Evolutionary conservation across 2,888 invertebrate species (phyloP).

Genomic region (Cryptocephalus moraei): DNA sequence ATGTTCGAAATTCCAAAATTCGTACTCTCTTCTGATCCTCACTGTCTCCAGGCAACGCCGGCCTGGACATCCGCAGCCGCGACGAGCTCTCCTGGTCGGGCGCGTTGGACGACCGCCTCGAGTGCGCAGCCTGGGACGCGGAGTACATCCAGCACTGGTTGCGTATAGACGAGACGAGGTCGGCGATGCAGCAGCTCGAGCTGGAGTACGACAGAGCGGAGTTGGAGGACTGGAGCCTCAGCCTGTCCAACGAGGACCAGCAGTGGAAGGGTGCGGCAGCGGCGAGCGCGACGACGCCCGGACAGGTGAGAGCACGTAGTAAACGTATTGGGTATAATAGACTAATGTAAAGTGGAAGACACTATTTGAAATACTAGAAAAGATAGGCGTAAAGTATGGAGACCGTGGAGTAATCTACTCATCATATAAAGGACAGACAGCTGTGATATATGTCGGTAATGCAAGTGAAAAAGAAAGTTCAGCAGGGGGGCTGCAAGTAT

Average conservation of each 20-base stretch:
- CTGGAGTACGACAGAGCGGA: conserved; percentile 67
- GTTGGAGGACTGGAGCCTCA: conserved; percentile 70
- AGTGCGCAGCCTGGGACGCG: conserved; percentile 54
- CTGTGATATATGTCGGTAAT: no score
- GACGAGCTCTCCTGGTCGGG: conserved; percentile 48
- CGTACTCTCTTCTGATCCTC: no score
- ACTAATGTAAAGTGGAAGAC: no score
- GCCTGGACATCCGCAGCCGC: conserved; percentile 27
- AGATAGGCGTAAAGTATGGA: no score
- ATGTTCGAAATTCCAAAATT: no score
- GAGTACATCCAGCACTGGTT: conserved; percentile 71
- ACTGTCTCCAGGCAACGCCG: conserved; percentile 24
- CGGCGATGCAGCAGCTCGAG: conserved; percentile 56
- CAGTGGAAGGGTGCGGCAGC: conserved; percentile 24
- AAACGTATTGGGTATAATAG: no score
- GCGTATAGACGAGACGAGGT: conserved; percentile 60
- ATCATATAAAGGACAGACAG: no score
- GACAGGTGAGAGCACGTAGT: conserved; percentile 22
- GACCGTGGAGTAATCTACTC: no score
- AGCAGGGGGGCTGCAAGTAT: no score
- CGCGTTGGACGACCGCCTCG: conserved; percentile 46
- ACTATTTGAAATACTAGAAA: no score
- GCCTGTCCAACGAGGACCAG: conserved; percentile 60
- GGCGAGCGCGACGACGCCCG: conserved; percentile 42
- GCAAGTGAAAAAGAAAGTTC: no score